Evolutionary conservation across 2,797 vertebrate species (phyloP), one percentile per base, ranked within the genome.

Genomic region (Gymnocypris eckloni): DNA sequence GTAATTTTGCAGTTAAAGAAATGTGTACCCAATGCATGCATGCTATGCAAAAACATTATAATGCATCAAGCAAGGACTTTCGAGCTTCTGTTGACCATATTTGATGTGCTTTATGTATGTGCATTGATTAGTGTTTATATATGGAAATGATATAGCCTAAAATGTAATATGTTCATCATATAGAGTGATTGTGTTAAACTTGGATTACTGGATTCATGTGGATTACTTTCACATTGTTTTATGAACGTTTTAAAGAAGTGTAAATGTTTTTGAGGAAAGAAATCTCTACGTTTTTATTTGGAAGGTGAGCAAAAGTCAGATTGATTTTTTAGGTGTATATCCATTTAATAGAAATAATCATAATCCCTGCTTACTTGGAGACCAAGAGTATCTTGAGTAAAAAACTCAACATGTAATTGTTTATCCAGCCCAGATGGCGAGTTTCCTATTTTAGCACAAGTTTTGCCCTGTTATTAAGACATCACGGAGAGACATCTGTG

Each of bases 391-490:
- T 45, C 43, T 43, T 43, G 79, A 76, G 37, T 76, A 77, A 86
- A 77, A 78, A 81, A 66, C 37, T 13, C 41, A 79, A 54, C 61
- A 43, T 78, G 18, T 81, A 79, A 71, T 86, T 85, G 78, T 85
- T 79, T 41, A 50, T n/a, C 64, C 41, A 37, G 50, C 37, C 59
- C 59, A 85, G 69, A 85, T 83, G 59, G 41, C 15, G 39, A 75
- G 79, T 85, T 85, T 86, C 66, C 67, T 70, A 67, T 79, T 77
- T 45, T 85, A 85, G 80, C 48, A 59, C n/a, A 7, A 41, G 75
- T 28, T 66, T 67, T 75, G n/a, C 43, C 69, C 80, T 79, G 48
- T 80, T 79, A 85, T 88, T 83, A 52, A 71, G 12, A 50, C 39
- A 59, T 77, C 37, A 43, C 7, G 37, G n/a, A 66, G 25, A 13